A percentile compares a stretch with the other conserved stretches of the same genome.
Conservation (phyloP, 2,888 invertebrate species). For the Cantharis flavilabris region DNA sequence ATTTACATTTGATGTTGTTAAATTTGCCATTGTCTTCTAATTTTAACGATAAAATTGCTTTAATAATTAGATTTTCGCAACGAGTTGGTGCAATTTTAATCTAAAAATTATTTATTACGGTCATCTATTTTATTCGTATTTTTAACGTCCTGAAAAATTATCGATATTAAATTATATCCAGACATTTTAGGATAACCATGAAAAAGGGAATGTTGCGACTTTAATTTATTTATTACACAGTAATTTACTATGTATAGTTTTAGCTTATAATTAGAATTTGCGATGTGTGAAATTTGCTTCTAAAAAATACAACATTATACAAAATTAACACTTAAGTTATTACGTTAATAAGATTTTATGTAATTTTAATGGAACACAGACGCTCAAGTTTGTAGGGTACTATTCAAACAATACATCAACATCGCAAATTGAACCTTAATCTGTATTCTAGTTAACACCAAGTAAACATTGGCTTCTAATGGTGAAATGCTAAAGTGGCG, state of each 20-base stretch:
- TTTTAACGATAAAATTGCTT: conserved; percentile 1
- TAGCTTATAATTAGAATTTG: neutral
- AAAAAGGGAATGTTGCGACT: neutral
- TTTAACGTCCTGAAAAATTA: conserved; percentile 1
- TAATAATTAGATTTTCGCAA: neutral
- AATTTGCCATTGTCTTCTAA: neutral
- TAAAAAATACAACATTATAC: neutral
- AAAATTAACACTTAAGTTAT: neutral
- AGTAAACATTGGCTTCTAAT: conserved; percentile 3
- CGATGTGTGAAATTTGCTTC: neutral
- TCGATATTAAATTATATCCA: neutral
- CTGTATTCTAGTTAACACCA: conserved; percentile 3
- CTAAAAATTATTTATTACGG: conserved; percentile 2
- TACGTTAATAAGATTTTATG: neutral
- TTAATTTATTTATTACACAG: neutral
- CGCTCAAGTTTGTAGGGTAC: neutral
- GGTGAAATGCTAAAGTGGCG: conserved; percentile 3
- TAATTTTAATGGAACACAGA: neutral
- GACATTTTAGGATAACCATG: neutral
- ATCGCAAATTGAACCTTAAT: conserved; percentile 4
- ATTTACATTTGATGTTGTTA: neutral
- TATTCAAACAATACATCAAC: conserved; percentile 4
- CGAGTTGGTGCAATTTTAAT: conserved; percentile 3
- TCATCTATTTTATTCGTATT: conserved; percentile 3
- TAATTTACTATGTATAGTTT: neutral